Evolutionary conservation across 2,113 vertebrate species (phyloP).

Genomic region (Alosa alosa): DNA sequence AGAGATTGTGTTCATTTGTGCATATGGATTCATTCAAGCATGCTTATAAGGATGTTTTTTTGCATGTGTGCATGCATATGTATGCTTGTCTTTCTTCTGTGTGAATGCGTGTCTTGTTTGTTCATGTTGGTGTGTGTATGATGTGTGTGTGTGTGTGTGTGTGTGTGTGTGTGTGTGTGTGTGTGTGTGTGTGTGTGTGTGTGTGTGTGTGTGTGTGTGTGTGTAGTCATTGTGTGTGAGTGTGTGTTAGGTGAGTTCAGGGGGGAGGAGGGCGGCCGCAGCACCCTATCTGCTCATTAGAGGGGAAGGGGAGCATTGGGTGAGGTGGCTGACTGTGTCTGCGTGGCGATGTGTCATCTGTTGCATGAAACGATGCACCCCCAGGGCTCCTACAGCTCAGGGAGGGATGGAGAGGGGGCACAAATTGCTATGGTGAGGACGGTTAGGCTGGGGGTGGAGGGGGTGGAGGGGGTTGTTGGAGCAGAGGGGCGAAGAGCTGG

Average conservation of each 20-base stretch:
- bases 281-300: conserved; percentile 44
- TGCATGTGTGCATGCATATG: conserved; percentile 16
- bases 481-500: conserved; percentile 26
- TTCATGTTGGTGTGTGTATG: not conserved
- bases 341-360: conserved; percentile 57
- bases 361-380: conserved; percentile 58
- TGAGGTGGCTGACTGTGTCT: conserved; percentile 19
- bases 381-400: conserved; percentile 54
- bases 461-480: not conserved
- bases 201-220: not conserved
- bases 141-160: not conserved
- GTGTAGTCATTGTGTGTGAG: not conserved
- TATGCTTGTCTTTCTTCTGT: not conserved
- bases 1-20: not conserved
- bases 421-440: not conserved
- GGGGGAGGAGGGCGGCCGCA: conserved; percentile 6
- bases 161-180: not conserved
- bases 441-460: conserved; percentile 41
- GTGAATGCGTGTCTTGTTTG: conserved; percentile 16
- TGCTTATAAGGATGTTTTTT: not conserved
- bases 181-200: conserved; percentile 27
- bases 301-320: conserved; percentile 37
- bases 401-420: not conserved
- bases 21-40: not conserved
- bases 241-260: not conserved